Evolutionary conservation across 2,888 invertebrate genomes (phyloP).

Genomic region (Tenthredo amoena): DNA sequence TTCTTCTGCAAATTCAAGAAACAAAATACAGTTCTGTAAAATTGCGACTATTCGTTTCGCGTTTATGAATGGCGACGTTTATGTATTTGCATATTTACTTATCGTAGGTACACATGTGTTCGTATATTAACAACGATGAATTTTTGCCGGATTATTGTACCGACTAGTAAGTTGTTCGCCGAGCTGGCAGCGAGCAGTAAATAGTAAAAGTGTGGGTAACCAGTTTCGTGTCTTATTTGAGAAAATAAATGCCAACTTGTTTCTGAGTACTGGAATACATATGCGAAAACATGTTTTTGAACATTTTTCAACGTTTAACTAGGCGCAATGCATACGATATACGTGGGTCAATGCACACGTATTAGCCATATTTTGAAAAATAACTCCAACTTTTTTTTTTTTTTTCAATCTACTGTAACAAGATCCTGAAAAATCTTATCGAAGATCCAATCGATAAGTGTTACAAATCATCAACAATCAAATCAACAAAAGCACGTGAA

Average conservation of each 20-base stretch:
- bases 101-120: neutral
- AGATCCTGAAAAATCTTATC: neutral
- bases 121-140: neutral
- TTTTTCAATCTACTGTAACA: neutral
- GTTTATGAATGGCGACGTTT: neutral
- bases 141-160: neutral
- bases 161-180: neutral
- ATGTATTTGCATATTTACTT: neutral
- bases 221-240: neutral
- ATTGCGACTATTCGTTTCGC: neutral
- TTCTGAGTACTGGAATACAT: neutral
- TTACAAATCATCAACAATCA: no score
- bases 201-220: neutral
- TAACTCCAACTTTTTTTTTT: no score
- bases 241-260: neutral
- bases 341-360: neutral
- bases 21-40: neutral
- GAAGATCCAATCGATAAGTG: neutral
- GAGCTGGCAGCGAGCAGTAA: neutral
- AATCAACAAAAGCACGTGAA: no score
- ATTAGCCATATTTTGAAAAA: neutral
- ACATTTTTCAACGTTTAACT: neutral
- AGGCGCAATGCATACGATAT: neutral
- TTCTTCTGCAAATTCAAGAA: neutral
- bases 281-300: neutral